These are phyloP conservation scores for Eupithecia subfuscata DNA, from an alignment of 2,888 invertebrate species.

Conservation along the genomic window DNA sequence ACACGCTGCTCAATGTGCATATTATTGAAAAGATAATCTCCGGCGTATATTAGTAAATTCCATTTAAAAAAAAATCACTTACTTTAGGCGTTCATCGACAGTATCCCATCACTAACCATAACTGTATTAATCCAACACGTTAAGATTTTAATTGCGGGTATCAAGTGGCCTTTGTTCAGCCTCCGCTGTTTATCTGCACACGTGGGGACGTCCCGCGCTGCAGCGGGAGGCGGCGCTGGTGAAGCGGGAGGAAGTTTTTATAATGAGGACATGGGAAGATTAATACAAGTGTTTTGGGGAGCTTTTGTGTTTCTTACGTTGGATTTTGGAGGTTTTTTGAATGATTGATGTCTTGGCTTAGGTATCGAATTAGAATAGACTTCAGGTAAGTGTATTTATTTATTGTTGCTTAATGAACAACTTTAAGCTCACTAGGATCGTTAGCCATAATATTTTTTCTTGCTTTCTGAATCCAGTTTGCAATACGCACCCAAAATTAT, in stretches of 20 bases:
- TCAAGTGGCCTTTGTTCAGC: conserved; percentile 71
- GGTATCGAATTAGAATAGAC: not conserved
- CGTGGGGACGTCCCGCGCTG: conserved; percentile 30
- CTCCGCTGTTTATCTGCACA: conserved; percentile 38
- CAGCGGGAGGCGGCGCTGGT: conserved; percentile 21
- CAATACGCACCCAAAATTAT: not conserved
- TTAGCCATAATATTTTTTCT: not conserved
- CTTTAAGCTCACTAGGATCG: not conserved
- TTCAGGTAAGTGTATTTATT: not conserved
- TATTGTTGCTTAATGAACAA: not conserved
- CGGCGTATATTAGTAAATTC: not conserved
- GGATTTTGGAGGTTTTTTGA: not conserved
- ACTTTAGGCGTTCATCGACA: not conserved
- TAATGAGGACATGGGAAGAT: conserved; percentile 15
- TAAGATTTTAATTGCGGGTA: conserved; percentile 82
- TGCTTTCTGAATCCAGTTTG: not conserved
- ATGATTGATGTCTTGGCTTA: not conserved
- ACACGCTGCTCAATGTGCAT: no score
- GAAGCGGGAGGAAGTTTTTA: conserved; percentile 19
- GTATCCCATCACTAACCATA: conserved; percentile 43
- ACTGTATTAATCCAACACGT: conserved; percentile 76
- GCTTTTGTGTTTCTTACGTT: conserved; percentile 3
- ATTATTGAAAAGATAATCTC: not conserved
- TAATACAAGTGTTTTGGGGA: conserved; percentile 24
- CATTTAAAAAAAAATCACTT: not conserved